Evolutionary conservation across 1,140 invertebrate species (phyloP).

Genomic region (Heliconius himera): DNA sequence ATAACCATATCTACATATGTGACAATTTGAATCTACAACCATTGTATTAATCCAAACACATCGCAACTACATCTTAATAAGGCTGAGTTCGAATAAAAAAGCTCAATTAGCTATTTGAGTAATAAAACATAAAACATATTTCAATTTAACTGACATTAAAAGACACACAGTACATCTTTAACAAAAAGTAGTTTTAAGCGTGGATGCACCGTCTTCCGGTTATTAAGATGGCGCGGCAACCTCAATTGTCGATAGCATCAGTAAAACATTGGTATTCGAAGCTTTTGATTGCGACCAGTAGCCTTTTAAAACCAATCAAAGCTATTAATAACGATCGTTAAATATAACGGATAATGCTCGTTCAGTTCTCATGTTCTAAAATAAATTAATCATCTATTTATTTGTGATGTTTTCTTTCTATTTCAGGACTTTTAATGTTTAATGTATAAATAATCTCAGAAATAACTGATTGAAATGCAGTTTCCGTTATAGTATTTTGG

Average conservation of each 20-base stretch:
- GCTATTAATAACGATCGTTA: constrained; percentile 32
- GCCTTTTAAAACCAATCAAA: constrained; percentile 42
- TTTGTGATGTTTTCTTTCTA: background rate
- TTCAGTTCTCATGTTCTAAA: background rate
- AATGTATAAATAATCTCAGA: too few relatives aligned
- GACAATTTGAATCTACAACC: too few relatives aligned
- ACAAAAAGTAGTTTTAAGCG: constrained; percentile 18
- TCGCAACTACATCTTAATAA: too few relatives aligned
- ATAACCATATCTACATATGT: too few relatives aligned
- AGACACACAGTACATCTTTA: background rate
- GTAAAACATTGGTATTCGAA: constrained; percentile 35
- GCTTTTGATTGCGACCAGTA: constrained; percentile 26
- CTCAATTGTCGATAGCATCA: constrained; percentile 38
- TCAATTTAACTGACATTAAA: background rate
- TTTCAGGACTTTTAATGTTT: too few relatives aligned
- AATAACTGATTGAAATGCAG: too few relatives aligned
- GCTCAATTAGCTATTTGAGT: background rate
- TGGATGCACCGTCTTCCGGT: constrained; percentile 18
- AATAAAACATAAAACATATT: background rate
- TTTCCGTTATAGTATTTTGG: too few relatives aligned
- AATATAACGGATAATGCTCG: constrained; percentile 22
- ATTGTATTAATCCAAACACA: too few relatives aligned
- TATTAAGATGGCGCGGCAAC: constrained; percentile 26
- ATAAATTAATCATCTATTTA: background rate
- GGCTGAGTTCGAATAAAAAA: too few relatives aligned